phyloP scores from a whole-genome alignment of 2,888 invertebrate species.

The Ornithoptera priamus region DNA sequence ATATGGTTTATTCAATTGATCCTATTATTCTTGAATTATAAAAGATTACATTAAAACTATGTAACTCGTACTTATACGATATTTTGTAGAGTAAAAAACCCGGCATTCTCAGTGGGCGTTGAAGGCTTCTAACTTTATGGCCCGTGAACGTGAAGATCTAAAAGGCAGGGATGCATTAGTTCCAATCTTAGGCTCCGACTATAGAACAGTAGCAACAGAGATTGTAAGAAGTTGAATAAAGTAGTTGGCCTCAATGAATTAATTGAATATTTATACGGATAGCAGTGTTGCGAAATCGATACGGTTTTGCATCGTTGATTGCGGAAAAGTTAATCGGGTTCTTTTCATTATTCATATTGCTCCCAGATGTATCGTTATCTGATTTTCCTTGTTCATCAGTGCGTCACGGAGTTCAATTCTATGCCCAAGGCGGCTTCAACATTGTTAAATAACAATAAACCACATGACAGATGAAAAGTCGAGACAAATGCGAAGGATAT shows the following conservation, averaged over 20 bases:
- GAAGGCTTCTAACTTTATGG: too few species aligned
- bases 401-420: background rate
- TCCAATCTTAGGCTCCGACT: too few species aligned
- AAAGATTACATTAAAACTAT: too few species aligned
- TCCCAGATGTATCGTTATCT: constrained; percentile 10
- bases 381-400: background rate
- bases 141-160: too few species aligned
- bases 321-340: constrained; percentile 1
- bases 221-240: background rate
- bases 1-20: background rate
- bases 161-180: too few species aligned
- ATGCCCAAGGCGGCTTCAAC: too few species aligned
- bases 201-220: background rate
- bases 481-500: too few species aligned
- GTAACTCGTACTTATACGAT: too few species aligned
- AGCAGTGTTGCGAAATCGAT: constrained; percentile 1
- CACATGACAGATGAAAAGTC: too few species aligned
- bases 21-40: background rate
- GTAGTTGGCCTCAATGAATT: background rate
- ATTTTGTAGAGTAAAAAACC: too few species aligned
- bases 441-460: too few species aligned
- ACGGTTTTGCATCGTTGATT: constrained; percentile 16
- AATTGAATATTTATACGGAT: constrained; percentile 4
- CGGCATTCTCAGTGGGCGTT: too few species aligned
- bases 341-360: constrained; percentile 15